These are phyloP conservation scores for Rhodophaea formosa DNA, from an alignment of 2,888 invertebrate genomes.

Conservation along the genomic window DNA sequence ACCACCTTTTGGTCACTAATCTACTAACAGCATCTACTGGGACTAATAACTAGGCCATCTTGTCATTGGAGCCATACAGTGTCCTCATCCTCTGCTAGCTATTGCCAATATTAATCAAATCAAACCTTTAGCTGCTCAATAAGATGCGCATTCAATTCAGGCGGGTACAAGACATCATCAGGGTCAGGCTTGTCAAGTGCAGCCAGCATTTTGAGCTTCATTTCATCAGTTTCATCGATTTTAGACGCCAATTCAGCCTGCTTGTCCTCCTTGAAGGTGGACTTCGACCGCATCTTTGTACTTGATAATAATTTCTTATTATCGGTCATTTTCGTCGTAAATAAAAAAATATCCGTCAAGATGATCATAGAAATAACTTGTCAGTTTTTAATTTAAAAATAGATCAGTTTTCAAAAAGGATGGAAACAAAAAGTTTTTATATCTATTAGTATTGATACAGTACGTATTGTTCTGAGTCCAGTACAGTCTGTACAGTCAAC, in stretches of 20 bases:
- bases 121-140: constrained; percentile 81
- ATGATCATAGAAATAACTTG: neutral
- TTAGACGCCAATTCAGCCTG: constrained; percentile 52
- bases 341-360: neutral
- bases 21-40: too few relatives aligned
- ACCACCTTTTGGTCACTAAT: too few relatives aligned
- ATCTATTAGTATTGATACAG: too few relatives aligned
- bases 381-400: neutral
- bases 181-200: constrained; percentile 59
- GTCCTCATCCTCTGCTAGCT: too few relatives aligned
- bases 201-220: constrained; percentile 72
- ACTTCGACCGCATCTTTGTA: constrained; percentile 41
- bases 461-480: too few relatives aligned
- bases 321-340: constrained; percentile 41
- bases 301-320: constrained; percentile 31
- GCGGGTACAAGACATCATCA: constrained; percentile 78
- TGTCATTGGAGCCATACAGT: too few relatives aligned
- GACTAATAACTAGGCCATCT: too few relatives aligned
- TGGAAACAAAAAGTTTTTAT: neutral
- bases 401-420: neutral
- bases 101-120: neutral
- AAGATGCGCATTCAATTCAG: constrained; percentile 82
- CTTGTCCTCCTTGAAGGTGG: constrained; percentile 53
- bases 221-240: constrained; percentile 76
- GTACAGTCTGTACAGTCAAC: too few relatives aligned